These are phyloP conservation scores for Drosophila parvula DNA, from an alignment of 1,140 invertebrate species.

Conservation along the genomic window DNA sequence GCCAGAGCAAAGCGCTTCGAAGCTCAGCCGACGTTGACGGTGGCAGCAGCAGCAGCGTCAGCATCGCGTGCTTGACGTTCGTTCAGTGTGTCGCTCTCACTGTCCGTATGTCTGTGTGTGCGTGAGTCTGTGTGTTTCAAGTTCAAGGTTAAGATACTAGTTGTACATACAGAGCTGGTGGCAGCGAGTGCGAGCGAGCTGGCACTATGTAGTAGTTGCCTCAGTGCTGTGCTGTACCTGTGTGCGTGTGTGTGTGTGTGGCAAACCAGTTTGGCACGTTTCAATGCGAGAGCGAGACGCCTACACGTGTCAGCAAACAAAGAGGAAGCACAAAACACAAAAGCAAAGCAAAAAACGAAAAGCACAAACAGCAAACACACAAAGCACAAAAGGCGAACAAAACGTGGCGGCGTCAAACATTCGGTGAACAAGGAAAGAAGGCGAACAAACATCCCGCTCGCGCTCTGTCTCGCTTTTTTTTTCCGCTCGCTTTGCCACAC, in stretches of 20 bases:
- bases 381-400: conserved; percentile 48
- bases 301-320: conserved; percentile 54
- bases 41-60: conserved; percentile 21
- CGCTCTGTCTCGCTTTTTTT: conserved; percentile 3
- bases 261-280: conserved; percentile 79
- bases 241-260: conserved; percentile 31
- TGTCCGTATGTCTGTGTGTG: conserved; percentile 31
- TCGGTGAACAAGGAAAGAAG: conserved; percentile 6
- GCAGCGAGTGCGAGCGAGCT: conserved; percentile 30
- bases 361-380: conserved; percentile 39
- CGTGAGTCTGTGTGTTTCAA: conserved; percentile 75
- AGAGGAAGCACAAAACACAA: conserved; percentile 61
- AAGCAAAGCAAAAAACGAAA: conserved; percentile 39
- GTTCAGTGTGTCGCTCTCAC: conserved; percentile 74
- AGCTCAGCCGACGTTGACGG: conserved; percentile 34
- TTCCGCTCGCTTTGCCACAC: conserved; percentile 44
- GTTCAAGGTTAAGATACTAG: conserved; percentile 84
- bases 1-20: conserved; percentile 23
- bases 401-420: conserved; percentile 57
- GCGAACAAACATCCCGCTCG: conserved; percentile 19
- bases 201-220: conserved; percentile 44
- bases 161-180: conserved; percentile 51
- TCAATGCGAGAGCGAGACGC: conserved; percentile 67
- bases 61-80: conserved; percentile 44
- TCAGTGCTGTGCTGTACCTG: conserved; percentile 52